Base-by-base conservation (phyloP, 1,140 invertebrate species). In the Pseudomyrmex concolor region DNA sequence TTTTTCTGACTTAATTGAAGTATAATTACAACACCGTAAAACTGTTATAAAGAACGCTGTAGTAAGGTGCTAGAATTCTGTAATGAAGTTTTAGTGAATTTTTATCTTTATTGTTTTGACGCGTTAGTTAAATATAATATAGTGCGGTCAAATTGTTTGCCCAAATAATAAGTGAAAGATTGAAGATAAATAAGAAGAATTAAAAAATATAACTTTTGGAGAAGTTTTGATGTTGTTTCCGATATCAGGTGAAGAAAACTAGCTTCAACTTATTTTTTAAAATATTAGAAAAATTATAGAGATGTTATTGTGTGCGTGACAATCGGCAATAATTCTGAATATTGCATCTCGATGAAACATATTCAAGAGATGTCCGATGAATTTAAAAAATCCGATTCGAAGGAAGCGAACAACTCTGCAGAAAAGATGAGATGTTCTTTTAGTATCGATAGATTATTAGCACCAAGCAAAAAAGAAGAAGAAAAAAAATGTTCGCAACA, bases 381-480 rank as follows among this genome's bases (percentile, higher is more conserved):
- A 76, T 57, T 50, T 0, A 55, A 77, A 76, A 78, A 34, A n/a
- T 55, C 48, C 0, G 85, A 85, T 64, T 64, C 19, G 0, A 91
- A 84, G 43, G 80, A 66, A 19, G 66, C 62, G 43, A 81, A 15
- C 12, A 72, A 84, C 43, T 55, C 76, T n/a, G 62, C 34, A 10
- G 88, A 88, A 34, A 85, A 64, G 0, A 93, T 87, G 86, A 76
- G 90, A 43, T 90, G 90, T 7, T 88, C 90, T 9, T 93, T 93
- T 54, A 93, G 93, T 67, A 93, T 93, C 70, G 93, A 93, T 57
- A 92, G 93, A 83, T 82, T 93, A 34, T 80, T 93, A 70, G 91
- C 91, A 10, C 92, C 91, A 0, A 86, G 60, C 12, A 84, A 86
- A 51, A 89, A 84, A 34, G 59, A 19, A 0, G 43, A 63, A 62